Evolutionary conservation across 2,113 vertebrate genomes (phyloP).

Genomic region (Paramormyrops kingsleyae): DNA sequence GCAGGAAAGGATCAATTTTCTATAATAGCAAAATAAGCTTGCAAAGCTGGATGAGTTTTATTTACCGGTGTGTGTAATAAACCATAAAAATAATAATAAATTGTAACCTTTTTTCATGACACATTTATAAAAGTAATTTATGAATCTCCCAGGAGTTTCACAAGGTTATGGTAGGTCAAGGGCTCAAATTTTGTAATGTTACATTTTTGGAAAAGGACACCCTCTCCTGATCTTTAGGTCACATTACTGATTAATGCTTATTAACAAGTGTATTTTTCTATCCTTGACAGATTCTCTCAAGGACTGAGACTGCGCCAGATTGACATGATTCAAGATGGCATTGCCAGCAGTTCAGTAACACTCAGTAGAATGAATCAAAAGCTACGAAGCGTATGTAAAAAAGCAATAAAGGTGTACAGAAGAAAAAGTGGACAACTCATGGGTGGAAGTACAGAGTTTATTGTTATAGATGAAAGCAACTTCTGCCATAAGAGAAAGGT

Average conservation of each 20-base stretch:
- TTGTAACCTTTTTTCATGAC: too few species aligned
- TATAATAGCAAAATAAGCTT: neutral
- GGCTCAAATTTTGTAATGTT: neutral
- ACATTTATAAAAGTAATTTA: neutral
- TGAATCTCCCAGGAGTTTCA: neutral
- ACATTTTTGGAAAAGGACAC: neutral
- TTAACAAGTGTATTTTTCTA: neutral
- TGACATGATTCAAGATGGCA: neutral
- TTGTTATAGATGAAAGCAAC: too few species aligned
- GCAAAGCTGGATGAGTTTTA: neutral
- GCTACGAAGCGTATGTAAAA: neutral
- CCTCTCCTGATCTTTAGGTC: neutral
- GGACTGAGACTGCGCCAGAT: neutral
- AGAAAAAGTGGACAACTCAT: too few species aligned
- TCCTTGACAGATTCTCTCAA: neutral
- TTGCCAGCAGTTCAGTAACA: neutral
- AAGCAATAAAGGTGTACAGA: too few species aligned
- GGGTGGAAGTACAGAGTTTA: too few species aligned
- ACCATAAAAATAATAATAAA: neutral
- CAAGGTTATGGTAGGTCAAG: neutral
- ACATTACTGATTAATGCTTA: neutral
- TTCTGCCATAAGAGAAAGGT: too few species aligned
- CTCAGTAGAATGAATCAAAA: neutral
- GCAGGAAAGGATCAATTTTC: neutral
- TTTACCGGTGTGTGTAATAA: neutral